phyloP scores from a whole-genome alignment of 2,888 invertebrate species.

The Pyrocoelia pectoralis region DNA sequence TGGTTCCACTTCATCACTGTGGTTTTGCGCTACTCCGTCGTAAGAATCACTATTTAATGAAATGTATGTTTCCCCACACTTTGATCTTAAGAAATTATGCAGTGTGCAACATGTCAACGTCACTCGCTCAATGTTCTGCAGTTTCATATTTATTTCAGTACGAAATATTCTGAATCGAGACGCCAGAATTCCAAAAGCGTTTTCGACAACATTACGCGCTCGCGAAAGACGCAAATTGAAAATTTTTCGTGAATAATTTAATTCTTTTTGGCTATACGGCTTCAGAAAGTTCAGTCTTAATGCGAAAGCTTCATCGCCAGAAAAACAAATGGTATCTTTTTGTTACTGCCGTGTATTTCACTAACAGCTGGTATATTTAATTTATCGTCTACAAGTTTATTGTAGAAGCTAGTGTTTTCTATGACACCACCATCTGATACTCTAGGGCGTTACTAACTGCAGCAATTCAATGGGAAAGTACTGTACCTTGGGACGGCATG shows the following conservation, averaged over 20 bases:
- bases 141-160: conserved; percentile 22
- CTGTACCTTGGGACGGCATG: no score
- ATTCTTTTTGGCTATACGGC: conserved; percentile 29
- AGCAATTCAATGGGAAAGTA: no score
- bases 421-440: conserved; percentile 1
- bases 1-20: conserved; percentile 4
- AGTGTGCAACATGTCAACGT: not conserved
- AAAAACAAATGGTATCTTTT: conserved; percentile 15
- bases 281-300: conserved; percentile 25
- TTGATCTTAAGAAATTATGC: conserved; percentile 1
- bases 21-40: not conserved
- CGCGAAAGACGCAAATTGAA: no score
- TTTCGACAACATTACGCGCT: no score
- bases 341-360: not conserved
- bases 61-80: conserved; percentile 5
- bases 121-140: not conserved
- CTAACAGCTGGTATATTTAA: not conserved
- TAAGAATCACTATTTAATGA: conserved; percentile 3
- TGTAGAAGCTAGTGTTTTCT: no score
- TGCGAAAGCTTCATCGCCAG: conserved; percentile 38
- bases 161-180: no score
- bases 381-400: not conserved
- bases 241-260: no score
- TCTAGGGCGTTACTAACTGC: not conserved
- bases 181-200: no score